Base-by-base conservation (phyloP, 2,113 vertebrate genomes). In the Dasyurus viverrinus region DNA sequence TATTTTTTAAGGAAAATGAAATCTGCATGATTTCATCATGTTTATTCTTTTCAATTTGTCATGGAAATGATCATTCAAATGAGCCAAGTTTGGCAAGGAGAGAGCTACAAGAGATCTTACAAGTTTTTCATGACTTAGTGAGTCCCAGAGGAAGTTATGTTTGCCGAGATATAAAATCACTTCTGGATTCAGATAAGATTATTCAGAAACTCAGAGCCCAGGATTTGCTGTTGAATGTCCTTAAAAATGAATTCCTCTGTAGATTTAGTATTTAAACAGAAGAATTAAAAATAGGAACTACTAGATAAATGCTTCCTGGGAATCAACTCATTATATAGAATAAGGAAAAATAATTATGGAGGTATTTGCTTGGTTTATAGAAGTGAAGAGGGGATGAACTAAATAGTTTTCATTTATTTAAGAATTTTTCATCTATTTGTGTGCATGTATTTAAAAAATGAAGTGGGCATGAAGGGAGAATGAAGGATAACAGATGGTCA, bases 1-100 rank as follows among this genome's bases (percentile, higher is more conserved):
- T 2, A 0, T 95, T 96, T 90, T 90, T 14, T 92, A 93, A 92
- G 53, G 52, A 89, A 92, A 93, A 95, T 89, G 90, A 89, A 95
- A 90, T 57, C 12, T 30, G 68, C 23, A 12, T 19, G 11, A 92
- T 93, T 96, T n/a, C 76, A 90, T 94, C 50, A 57, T 53, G 52
- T 89, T 89, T 68, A 27, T 94, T 96, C 89, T 93, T 95, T 93
- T 91, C 9, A 4, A 91, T 93, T 46, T 93, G 52, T 68, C 91
- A 48, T 14, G 68, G 68, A 84, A 84, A 84, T 84, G 68, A 84
- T 42, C 68, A 84, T 84, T 84, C 68, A 84, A 84, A 84, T 25
- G 25, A 95, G 55, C n/a, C 26, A 24, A 57, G 54, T 95, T 90
- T 97, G 57, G 92, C 48, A 0, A 27, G 46, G 92, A 50, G 24